Conservation (phyloP, 2,888 invertebrate species). For the Formica aserva region DNA sequence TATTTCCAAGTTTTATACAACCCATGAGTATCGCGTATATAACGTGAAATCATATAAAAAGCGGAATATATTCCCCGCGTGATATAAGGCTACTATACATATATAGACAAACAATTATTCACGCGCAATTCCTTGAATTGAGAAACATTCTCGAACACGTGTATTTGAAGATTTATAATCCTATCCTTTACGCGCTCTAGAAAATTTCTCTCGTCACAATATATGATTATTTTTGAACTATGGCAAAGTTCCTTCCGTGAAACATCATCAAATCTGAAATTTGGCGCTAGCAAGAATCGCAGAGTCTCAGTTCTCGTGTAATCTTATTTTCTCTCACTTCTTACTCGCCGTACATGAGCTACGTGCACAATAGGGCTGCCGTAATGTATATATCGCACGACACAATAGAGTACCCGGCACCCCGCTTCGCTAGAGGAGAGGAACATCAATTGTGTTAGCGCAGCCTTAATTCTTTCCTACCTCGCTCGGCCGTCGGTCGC, state of each 20-base stretch:
- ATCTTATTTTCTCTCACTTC: conserved; percentile 42
- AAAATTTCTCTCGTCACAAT: conserved; percentile 10
- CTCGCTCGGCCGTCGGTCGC: conserved; percentile 38
- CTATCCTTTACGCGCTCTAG: background rate
- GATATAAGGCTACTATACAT: background rate
- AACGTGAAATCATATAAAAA: background rate
- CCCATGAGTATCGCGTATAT: background rate
- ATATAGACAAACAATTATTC: background rate
- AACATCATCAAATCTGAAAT: conserved; percentile 30
- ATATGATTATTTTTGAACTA: background rate
- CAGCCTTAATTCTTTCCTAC: conserved; percentile 55
- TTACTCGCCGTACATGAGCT: conserved; percentile 28
- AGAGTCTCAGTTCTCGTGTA: background rate
- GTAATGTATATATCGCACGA: conserved; percentile 47
- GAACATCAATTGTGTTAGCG: conserved; percentile 60
- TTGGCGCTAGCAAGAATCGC: conserved; percentile 14
- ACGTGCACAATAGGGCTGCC: conserved; percentile 32
- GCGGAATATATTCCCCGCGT: background rate
- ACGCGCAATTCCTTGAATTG: background rate
- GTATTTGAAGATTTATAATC: conserved; percentile 15
- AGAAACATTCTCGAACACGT: background rate
- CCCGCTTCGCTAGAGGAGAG: conserved; percentile 11
- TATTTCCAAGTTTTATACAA: background rate
- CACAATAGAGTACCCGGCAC: conserved; percentile 13
- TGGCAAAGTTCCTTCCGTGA: conserved; percentile 12